Evolutionary conservation across 1,140 invertebrate species (phyloP).

Genomic region (Philopotamus ludificatus): DNA sequence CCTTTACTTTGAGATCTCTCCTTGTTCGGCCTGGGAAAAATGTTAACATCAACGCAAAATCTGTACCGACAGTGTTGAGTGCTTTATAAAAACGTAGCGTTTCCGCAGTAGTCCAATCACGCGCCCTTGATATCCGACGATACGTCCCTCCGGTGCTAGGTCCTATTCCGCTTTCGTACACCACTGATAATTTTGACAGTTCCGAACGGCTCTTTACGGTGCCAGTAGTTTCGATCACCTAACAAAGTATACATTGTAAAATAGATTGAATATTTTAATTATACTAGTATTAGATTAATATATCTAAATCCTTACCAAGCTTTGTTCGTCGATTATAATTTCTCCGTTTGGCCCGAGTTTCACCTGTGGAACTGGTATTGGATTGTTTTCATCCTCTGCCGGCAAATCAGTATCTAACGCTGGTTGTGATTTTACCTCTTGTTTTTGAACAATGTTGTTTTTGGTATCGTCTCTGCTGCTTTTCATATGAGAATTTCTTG

Average conservation of each 20-base stretch:
- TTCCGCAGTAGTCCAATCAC: constrained; percentile 68
- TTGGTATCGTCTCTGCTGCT: constrained; percentile 43
- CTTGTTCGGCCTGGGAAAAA: constrained; percentile 76
- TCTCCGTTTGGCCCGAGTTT: constrained; percentile 86
- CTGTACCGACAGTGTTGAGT: constrained; percentile 82
- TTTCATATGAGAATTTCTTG: constrained; percentile 46
- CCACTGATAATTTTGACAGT: constrained; percentile 63
- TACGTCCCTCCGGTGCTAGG: constrained; percentile 61
- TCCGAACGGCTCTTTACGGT: constrained; percentile 62
- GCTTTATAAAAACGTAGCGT: constrained; percentile 85
- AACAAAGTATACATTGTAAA: constrained; percentile 11
- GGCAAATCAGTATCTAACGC: not conserved
- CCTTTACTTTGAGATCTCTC: no score
- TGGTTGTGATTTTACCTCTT: constrained; percentile 55
- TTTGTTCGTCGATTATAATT: constrained; percentile 83
- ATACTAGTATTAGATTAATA: not conserved
- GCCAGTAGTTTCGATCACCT: constrained; percentile 70
- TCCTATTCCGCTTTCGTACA: constrained; percentile 64
- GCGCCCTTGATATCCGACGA: constrained; percentile 61
- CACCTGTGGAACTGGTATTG: constrained; percentile 76
- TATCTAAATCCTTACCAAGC: constrained; percentile 58
- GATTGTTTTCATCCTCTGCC: no score
- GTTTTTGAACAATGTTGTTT: constrained; percentile 43
- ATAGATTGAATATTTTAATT: constrained; percentile 2
- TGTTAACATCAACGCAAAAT: constrained; percentile 83